Conservation (phyloP, 2,888 invertebrate genomes). For the Parapristionchus giblindavisi region DNA sequence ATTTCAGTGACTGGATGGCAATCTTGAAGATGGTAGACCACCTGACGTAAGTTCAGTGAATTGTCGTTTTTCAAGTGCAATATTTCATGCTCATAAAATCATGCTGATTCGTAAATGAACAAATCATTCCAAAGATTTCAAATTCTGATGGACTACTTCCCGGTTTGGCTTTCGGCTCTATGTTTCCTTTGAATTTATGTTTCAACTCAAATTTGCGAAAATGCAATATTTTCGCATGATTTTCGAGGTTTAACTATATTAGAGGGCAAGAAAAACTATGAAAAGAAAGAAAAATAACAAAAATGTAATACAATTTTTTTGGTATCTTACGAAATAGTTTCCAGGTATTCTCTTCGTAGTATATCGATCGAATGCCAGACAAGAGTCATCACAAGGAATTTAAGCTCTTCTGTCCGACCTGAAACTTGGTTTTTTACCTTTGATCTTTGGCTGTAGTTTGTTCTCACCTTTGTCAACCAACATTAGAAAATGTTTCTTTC, state of each 20-base stretch:
- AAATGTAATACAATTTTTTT: too few relatives aligned
- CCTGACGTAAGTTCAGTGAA: not conserved
- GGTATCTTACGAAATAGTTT: not conserved
- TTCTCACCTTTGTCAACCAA: constrained; percentile 22
- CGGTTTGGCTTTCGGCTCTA: too few relatives aligned
- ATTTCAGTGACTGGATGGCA: constrained; percentile 18
- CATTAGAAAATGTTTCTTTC: constrained; percentile 19
- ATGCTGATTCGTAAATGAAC: too few relatives aligned
- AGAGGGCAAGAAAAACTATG: too few relatives aligned
- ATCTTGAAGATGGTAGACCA: constrained; percentile 12
- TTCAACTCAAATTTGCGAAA: too few relatives aligned
- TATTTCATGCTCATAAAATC: too few relatives aligned
- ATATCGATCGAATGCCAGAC: constrained; percentile 20
- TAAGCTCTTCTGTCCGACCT: constrained; percentile 20
- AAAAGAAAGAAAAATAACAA: too few relatives aligned
- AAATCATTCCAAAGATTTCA: too few relatives aligned
- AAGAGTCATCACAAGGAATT: constrained; percentile 27
- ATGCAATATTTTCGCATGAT: too few relatives aligned
- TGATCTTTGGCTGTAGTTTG: not conserved
- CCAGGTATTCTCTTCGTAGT: constrained; percentile 9
- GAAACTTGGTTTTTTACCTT: not conserved
- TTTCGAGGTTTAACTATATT: too few relatives aligned
- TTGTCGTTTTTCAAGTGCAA: not conserved
- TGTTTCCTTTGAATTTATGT: too few relatives aligned
- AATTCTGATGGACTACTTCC: too few relatives aligned